phyloP scores from a whole-genome alignment of 2,797 vertebrate species.

The Gephyroberyx darwinii region DNA sequence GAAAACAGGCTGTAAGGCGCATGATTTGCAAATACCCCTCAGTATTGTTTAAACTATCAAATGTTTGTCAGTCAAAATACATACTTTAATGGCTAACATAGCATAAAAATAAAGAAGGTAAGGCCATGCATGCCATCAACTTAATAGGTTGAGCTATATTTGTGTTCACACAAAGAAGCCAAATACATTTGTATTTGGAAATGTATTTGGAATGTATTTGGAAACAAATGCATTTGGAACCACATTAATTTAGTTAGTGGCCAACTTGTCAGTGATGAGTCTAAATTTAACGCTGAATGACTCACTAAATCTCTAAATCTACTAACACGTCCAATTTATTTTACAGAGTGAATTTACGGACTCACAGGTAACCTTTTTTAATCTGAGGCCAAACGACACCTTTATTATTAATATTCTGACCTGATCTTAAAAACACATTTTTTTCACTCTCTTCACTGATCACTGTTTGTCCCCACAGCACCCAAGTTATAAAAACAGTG shows the following conservation, averaged over 20 bases:
- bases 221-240: no score
- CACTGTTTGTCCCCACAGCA: constrained; percentile 38
- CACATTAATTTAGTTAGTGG: no score
- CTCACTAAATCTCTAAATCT: not conserved
- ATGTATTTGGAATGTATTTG: no score
- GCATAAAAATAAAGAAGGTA: not conserved
- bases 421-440: not conserved
- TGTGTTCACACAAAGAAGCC: no score
- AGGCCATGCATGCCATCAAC: not conserved
- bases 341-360: constrained; percentile 72
- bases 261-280: no score
- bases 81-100: not conserved
- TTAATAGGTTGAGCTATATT: not conserved
- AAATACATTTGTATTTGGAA: no score
- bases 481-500: constrained; percentile 75
- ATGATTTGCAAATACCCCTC: no score
- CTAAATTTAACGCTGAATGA: not conserved
- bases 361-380: constrained; percentile 66
- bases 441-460: not conserved
- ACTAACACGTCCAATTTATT: constrained; percentile 28
- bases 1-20: no score
- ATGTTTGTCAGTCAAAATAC: no score
- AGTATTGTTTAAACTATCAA: no score
- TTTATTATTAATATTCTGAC: not conserved
- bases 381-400: not conserved